Conservation (phyloP, 2,888 invertebrate genomes). For the Machimus atricapillus region DNA sequence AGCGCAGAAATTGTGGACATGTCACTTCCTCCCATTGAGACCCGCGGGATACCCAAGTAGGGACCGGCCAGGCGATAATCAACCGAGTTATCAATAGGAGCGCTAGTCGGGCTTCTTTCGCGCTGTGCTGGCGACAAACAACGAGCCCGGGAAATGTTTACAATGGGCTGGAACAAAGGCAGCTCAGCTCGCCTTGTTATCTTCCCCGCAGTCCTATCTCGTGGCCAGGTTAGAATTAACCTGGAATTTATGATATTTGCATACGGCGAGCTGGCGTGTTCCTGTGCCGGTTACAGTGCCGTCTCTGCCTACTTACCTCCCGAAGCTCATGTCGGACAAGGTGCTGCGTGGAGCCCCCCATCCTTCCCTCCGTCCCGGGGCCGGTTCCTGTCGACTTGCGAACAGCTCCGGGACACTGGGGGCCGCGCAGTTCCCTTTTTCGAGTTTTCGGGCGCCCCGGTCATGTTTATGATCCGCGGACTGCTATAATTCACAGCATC, state of each 20-base stretch:
- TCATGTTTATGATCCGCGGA: constrained; percentile 32
- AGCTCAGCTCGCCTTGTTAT: constrained; percentile 23
- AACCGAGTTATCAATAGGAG: constrained; percentile 12
- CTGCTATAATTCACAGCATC: constrained; percentile 21
- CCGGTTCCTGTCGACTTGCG: constrained; percentile 38
- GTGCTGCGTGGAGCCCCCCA: constrained; percentile 34
- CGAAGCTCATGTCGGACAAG: constrained; percentile 42
- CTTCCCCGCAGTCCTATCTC: constrained; percentile 33
- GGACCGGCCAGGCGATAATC: constrained; percentile 24
- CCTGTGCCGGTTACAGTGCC: constrained; percentile 9
- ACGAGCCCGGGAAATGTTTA: neutral
- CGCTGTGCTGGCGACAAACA: constrained; percentile 8
- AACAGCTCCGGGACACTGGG: constrained; percentile 11
- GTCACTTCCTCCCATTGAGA: constrained; percentile 30
- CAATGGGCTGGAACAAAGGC: constrained; percentile 38
- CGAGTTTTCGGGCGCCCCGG: constrained; percentile 11
- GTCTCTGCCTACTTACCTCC: constrained; percentile 15
- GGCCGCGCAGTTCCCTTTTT: neutral
- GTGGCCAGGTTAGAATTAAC: constrained; percentile 44
- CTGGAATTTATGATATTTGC: constrained; percentile 46
- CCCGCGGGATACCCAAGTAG: constrained; percentile 1
- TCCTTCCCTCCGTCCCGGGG: neutral
- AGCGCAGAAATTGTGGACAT: constrained; percentile 21
- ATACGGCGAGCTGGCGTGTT: constrained; percentile 22
- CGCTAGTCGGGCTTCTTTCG: neutral